Percentiles rank a stretch among this genome's conserved stretches.
phyloP scores from a whole-genome alignment of 2,797 vertebrate species.

The Periparus ater region DNA sequence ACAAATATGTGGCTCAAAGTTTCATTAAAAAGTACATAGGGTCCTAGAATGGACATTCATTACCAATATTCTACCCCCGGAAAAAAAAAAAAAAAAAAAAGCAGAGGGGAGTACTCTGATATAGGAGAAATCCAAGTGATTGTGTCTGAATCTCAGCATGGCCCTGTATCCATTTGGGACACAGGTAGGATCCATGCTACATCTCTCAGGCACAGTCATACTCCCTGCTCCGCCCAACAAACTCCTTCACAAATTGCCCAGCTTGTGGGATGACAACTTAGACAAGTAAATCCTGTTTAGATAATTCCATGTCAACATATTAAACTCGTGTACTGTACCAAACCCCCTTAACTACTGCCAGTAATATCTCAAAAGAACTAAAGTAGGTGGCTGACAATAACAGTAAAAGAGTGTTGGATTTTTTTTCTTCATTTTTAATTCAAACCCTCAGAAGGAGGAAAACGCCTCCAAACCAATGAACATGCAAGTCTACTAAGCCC shows the following conservation, averaged over 20 bases:
- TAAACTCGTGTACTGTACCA: not conserved
- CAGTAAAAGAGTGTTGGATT: not conserved
- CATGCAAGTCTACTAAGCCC: not conserved
- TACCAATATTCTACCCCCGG: not conserved
- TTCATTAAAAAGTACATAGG: not conserved
- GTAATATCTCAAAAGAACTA: not conserved
- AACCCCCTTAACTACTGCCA: not conserved
- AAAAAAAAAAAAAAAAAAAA: not conserved
- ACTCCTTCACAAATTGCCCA: not conserved
- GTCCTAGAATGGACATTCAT: not conserved
- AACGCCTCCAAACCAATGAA: constrained; percentile 39
- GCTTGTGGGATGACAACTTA: not conserved
- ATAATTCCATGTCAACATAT: not conserved
- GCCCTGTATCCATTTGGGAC: not conserved
- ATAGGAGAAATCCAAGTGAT: not conserved
- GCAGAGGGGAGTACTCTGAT: not conserved
- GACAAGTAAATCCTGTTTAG: not conserved
- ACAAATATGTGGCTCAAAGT: not conserved
- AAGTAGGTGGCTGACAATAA: constrained; percentile 43
- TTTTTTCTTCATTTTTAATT: constrained; percentile 35
- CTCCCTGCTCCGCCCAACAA: not conserved
- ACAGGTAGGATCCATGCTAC: accelerated
- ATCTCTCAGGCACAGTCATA: not conserved
- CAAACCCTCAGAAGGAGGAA: not conserved
- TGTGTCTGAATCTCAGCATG: not conserved